A percentile compares a stretch with the other conserved stretches of the same genome.
phyloP scores from a whole-genome alignment of 2,113 vertebrate genomes.

The Beaufortia kweichowensis region DNA sequence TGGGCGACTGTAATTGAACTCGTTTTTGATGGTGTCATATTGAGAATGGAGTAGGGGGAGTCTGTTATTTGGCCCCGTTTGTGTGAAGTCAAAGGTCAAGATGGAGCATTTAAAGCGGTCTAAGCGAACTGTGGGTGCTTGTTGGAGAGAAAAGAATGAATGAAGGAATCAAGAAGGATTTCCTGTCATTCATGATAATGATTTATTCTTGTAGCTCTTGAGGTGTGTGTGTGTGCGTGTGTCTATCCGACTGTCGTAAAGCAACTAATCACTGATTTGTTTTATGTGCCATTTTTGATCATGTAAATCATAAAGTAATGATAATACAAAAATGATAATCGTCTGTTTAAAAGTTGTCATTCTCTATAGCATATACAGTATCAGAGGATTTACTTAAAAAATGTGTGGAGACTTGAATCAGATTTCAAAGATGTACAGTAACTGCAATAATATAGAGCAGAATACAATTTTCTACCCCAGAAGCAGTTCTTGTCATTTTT shows the following conservation, averaged over 20 bases:
- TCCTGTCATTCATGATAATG: conserved; percentile 5
- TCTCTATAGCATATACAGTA: too few relatives aligned
- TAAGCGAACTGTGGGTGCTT: conserved; percentile 7
- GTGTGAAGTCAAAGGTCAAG: conserved; percentile 15
- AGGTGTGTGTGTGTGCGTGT: not conserved
- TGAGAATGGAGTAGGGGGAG: conserved; percentile 1
- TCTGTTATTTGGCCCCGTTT: conserved; percentile 9
- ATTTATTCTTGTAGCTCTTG: not conserved
- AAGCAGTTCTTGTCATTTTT: too few relatives aligned
- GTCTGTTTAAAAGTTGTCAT: too few relatives aligned
- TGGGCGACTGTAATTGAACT: conserved; percentile 29
- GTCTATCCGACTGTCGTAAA: not conserved
- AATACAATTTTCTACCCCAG: too few relatives aligned
- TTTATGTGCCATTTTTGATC: too few relatives aligned
- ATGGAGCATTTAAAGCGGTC: conserved; percentile 16
- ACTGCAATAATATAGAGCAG: too few relatives aligned
- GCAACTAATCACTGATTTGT: too few relatives aligned
- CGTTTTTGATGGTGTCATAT: conserved; percentile 26
- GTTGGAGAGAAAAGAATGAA: not conserved
- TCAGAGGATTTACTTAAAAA: too few relatives aligned
- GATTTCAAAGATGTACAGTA: too few relatives aligned
- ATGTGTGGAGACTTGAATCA: too few relatives aligned
- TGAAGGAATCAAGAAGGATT: not conserved
- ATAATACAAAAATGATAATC: too few relatives aligned
- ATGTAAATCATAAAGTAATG: too few relatives aligned